Evolutionary conservation across 2,888 invertebrate species (phyloP), one percentile per base, ranked within the genome.

Genomic region (Sphaeridia pumilis): DNA sequence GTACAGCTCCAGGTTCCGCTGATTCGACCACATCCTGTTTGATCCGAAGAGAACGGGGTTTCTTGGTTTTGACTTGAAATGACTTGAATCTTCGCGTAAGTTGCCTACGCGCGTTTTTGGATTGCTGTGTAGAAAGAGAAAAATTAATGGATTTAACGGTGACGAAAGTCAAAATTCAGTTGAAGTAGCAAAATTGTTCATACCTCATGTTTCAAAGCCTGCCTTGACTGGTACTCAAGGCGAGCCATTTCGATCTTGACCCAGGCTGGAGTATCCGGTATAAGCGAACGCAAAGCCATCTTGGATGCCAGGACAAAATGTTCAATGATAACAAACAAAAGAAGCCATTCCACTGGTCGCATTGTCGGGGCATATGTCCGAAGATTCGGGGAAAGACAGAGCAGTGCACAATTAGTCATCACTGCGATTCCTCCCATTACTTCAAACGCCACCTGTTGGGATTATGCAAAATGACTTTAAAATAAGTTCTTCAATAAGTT

Each of bases 391-490:
- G 80, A 80, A 57, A 84, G 73, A 63, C 79, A 82, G 36, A 85
- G 73, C 45, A 85, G 70, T 1, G 82, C 83, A 67, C 82, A 82
- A 70, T 85, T 85, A 50, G 84, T 84, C 66, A 84, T 75, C 58
- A 85, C 79, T 1, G 80, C 78, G 63, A 84, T 72, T 1, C 76
- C 75, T 31, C 80, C 80, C 55, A 84, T 74, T 28, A 81, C 74
- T 69, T 81, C 80, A 70, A 82, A 81, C 3, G 79, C 78, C 61
- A 74, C 71, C 79, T 80, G 69, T 10, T 69, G 66, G 38, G 34
- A 38, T 31, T 10, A 14, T 31, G 7, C 31, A 7, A 31, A 14
- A 31, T 14, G 31, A 31, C 10, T 14, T 31, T 31, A 10, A 10
- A 31, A 14, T 10, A 31, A 31, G 7, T 31, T 10, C 31, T 14